These are phyloP conservation scores for Bellardia bayeri DNA, from an alignment of 2,888 invertebrate genomes.

Conservation along the genomic window DNA sequence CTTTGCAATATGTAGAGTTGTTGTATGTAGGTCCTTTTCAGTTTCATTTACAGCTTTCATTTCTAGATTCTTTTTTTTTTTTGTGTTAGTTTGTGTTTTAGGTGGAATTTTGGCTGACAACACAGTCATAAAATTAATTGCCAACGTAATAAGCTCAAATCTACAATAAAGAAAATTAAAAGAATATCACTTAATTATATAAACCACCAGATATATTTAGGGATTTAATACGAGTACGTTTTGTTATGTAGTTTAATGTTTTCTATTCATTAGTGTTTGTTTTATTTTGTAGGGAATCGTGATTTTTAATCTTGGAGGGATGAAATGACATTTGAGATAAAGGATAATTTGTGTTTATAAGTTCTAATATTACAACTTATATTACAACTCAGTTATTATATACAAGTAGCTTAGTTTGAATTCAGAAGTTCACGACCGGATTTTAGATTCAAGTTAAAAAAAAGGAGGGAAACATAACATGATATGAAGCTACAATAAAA, in stretches of 20 bases:
- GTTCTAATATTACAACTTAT: too few relatives aligned
- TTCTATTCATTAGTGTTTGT: neutral
- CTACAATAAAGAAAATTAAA: constrained; percentile 51
- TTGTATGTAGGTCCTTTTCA: neutral
- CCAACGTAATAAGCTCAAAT: constrained; percentile 57
- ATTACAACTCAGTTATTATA: too few relatives aligned
- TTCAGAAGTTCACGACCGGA: too few relatives aligned
- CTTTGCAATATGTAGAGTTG: neutral
- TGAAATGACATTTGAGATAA: neutral
- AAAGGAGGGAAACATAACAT: too few relatives aligned
- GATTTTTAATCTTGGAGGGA: constrained; percentile 1
- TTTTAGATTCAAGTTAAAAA: too few relatives aligned
- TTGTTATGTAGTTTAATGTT: neutral
- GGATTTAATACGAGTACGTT: neutral
- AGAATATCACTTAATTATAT: constrained; percentile 51
- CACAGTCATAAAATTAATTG: constrained; percentile 59
- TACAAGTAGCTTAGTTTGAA: too few relatives aligned
- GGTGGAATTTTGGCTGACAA: constrained; percentile 46
- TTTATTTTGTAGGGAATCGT: neutral
- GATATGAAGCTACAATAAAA: too few relatives aligned
- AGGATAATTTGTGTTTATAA: neutral
- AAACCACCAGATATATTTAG: constrained; percentile 26
- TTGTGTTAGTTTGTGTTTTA: neutral
- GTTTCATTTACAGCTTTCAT: neutral
- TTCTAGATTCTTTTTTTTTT: neutral